Base-by-base conservation (phyloP, 1,140 invertebrate genomes). In the Drosophila murphyi region DNA sequence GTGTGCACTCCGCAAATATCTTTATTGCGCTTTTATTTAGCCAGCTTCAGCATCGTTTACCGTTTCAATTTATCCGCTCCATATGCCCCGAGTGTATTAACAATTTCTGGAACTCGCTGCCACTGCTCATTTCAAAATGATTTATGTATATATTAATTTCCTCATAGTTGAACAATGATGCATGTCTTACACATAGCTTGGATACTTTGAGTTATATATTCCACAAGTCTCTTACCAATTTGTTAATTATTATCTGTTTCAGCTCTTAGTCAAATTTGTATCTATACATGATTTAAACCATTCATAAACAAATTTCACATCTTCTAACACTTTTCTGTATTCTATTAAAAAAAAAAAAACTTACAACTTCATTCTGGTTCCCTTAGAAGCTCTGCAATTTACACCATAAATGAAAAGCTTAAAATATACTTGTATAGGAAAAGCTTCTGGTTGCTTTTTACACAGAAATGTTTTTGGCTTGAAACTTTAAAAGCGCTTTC, bases 21-120 rank as follows among this genome's bases (percentile, higher is more conserved):
- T 88, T 87, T 87, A 88, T 87, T 87, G 72, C 72, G 41, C 83
- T 82, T 86, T 88, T 80, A 88, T 87, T 87, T 82, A 88, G 82
- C 72, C 61, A 51, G 68, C 64, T 80, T 85, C 71, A 68, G 61
- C 70, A 59, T 74, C 74, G 72, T 82, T 88, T 77, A 80, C 83
- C 56, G 72, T 68, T 88, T 76, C 72, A 76, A 77, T 82, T 82
- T 77, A 88, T 82, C 59, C 68, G 61, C 69, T 68, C 55, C 64
- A 55, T 78, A 56, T 65, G 62, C 7, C 7, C 31, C n/a, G 20
- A 45, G 28, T 3, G 32, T 31, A 59, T 48, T 39, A 50, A 61
- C 35, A 45, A 43, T 31, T 50, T 28, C 54, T 29, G 20, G 6
- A 34, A 34, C n/a, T 28, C 6, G 29, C 28, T 51, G 48, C 28